Percentiles rank a stretch among this genome's conserved stretches.
Conservation (phyloP, 2,113 vertebrate species). For the Madoqua kirkii region DNA sequence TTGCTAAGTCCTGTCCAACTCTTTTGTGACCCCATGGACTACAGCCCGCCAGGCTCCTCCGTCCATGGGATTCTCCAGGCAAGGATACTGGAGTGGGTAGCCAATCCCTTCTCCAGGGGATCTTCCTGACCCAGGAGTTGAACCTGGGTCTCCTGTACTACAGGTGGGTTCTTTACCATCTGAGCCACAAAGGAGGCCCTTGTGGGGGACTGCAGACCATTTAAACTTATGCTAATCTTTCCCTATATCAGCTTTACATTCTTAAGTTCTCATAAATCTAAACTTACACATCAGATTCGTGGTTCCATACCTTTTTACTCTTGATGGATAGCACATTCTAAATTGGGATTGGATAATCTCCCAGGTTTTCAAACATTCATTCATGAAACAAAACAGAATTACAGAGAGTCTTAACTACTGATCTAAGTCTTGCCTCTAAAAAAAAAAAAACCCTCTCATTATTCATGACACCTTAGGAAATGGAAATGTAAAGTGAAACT, state of each 20-base stretch:
- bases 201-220: background rate
- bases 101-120: background rate
- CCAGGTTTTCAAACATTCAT: constrained; percentile 23
- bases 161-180: background rate
- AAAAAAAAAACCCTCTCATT: constrained; percentile 3
- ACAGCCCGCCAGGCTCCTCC: background rate
- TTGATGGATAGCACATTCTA: background rate
- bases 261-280: background rate
- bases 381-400: constrained; percentile 3
- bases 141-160: background rate
- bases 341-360: background rate
- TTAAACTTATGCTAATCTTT: background rate
- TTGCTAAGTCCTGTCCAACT: background rate
- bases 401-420: background rate
- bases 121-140: background rate
- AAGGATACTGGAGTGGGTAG: background rate
- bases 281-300: background rate
- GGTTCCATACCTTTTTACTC: background rate
- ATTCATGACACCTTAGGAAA: background rate
- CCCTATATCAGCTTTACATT: background rate
- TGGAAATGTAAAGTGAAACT: background rate
- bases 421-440: background rate
- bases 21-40: background rate
- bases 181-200: background rate
- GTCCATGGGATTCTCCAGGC: background rate